Percentiles rank a stretch among this genome's conserved stretches.
Conservation (phyloP, 2,113 vertebrate genomes). For the Solenodon paradoxus region DNA sequence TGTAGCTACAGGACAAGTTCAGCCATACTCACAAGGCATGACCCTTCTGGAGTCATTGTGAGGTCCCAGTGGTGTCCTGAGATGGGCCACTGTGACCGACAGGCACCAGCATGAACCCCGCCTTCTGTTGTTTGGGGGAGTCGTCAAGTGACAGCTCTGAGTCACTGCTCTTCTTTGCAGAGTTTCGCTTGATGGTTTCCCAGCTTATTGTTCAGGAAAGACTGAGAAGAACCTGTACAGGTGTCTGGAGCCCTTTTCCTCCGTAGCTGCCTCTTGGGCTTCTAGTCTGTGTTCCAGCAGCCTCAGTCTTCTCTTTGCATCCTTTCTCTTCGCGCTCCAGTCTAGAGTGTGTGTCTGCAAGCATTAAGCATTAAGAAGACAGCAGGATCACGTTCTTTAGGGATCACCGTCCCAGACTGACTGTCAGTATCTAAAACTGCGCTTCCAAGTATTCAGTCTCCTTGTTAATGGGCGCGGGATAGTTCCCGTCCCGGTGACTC, state of each 20-base stretch:
- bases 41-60: neutral
- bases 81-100: no score
- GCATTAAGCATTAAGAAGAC: neutral
- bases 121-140: no score
- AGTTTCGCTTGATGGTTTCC: rapidly evolving
- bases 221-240: rapidly evolving
- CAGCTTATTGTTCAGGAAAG: neutral
- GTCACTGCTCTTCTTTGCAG: neutral
- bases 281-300: neutral
- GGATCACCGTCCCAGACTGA: neutral
- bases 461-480: neutral
- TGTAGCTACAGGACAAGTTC: neutral
- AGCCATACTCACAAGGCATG: neutral
- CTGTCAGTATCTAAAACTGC: neutral
- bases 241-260: neutral
- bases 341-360: neutral
- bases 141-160: no score
- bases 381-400: neutral
- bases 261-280: neutral
- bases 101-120: neutral
- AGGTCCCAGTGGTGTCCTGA: neutral
- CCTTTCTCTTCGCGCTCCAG: no score
- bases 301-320: neutral
- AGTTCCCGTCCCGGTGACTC: neutral
- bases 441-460: neutral